Conservation (phyloP, 64 coral and sea anemone species). For the Platygyra sinensis region DNA sequence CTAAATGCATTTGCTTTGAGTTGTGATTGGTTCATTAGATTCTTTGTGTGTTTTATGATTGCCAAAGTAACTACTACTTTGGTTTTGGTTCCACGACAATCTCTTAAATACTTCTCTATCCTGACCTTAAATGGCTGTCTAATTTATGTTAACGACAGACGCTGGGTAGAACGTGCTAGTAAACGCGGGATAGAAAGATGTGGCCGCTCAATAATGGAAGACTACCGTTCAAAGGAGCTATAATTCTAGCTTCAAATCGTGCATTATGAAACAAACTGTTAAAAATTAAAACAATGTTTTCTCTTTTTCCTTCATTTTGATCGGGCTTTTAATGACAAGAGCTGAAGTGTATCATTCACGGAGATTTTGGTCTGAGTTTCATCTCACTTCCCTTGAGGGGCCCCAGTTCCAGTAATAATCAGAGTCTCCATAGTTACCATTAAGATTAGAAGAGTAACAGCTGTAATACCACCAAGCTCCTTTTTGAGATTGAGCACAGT, state of each 20-base stretch:
- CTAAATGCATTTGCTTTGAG: too few relatives aligned
- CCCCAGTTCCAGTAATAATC: not conserved
- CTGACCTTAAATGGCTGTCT: too few relatives aligned
- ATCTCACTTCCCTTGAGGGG: not conserved
- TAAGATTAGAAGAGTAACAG: conserved; percentile 13
- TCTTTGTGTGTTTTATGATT: too few relatives aligned
- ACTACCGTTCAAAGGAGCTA: too few relatives aligned
- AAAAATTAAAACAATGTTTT: too few relatives aligned
- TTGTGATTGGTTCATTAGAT: too few relatives aligned
- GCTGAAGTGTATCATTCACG: not conserved
- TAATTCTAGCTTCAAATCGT: not conserved
- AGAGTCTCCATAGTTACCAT: not conserved
- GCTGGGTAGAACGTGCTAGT: too few relatives aligned
- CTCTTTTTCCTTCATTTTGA: not conserved
- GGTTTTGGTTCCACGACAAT: too few relatives aligned
- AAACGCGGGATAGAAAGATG: too few relatives aligned
- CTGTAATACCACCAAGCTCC: conserved; percentile 67
- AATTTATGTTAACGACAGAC: too few relatives aligned
- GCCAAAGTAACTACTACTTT: too few relatives aligned
- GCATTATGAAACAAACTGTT: not conserved
- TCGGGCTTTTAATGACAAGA: not conserved
- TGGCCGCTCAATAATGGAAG: not conserved
- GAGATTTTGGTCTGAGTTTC: not conserved
- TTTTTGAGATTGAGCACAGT: not conserved
- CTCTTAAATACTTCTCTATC: too few relatives aligned